A percentile compares a stretch with the other conserved stretches of the same genome.
Conservation (phyloP, 2,888 invertebrate species). For the Philereme transversata region DNA sequence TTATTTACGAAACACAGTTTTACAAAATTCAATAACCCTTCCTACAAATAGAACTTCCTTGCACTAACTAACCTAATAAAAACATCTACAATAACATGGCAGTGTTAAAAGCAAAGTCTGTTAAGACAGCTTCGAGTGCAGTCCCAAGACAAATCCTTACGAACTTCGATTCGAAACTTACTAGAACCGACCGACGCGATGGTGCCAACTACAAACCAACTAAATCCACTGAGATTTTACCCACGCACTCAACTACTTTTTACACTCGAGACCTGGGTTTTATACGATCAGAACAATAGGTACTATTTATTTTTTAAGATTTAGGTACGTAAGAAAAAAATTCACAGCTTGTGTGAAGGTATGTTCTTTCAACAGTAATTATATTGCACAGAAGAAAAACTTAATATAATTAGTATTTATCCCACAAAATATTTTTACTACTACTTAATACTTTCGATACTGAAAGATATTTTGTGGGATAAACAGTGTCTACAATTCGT, state of each 20-base stretch:
- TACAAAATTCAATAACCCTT: too few relatives aligned
- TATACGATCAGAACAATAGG: background rate
- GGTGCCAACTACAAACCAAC: slow-evolving; percentile 17
- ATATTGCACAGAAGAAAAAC: too few relatives aligned
- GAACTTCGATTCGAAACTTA: slow-evolving; percentile 35
- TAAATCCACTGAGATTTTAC: slow-evolving; percentile 26
- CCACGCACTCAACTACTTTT: slow-evolving; percentile 14
- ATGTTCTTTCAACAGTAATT: too few relatives aligned
- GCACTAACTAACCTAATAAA: slow-evolving; percentile 8
- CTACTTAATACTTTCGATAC: too few relatives aligned
- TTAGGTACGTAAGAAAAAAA: too few relatives aligned
- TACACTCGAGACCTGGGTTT: background rate
- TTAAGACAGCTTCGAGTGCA: slow-evolving; percentile 25
- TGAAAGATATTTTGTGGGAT: too few relatives aligned
- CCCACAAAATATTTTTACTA: too few relatives aligned
- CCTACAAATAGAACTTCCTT: background rate
- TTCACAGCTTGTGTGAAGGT: too few relatives aligned
- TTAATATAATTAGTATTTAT: too few relatives aligned
- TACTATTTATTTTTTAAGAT: too few relatives aligned
- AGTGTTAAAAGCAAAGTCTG: slow-evolving; percentile 16
- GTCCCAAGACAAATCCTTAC: slow-evolving; percentile 41
- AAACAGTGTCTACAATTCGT: too few relatives aligned
- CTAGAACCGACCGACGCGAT: slow-evolving; percentile 19
- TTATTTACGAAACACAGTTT: too few relatives aligned
- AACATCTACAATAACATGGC: slow-evolving; percentile 12